phyloP scores from a whole-genome alignment of 30 jellyfish, hydroid and myxozoan species.

The Aurelia coerulea region DNA sequence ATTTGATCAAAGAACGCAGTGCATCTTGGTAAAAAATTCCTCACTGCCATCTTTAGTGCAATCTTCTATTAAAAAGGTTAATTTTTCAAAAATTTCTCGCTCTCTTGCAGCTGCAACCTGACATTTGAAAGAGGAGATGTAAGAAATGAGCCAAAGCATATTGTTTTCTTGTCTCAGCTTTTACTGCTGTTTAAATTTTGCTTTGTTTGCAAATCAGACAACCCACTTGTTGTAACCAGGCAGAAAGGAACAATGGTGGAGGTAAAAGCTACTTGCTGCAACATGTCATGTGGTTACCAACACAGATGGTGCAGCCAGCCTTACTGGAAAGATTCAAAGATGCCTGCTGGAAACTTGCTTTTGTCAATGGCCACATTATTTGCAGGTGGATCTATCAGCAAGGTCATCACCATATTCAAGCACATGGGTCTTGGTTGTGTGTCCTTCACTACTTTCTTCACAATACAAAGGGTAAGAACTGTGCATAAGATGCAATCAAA shows the following conservation, averaged over 20 bases:
- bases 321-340: too few species aligned
- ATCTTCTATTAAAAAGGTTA: too few species aligned
- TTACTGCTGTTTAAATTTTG: conserved; percentile 16
- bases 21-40: too few species aligned
- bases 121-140: background rate
- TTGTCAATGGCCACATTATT: conserved; percentile 17
- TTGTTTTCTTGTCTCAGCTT: conserved; percentile 30
- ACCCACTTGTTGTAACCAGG: background rate
- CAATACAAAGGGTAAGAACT: conserved; percentile 13
- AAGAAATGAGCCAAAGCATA: conserved; percentile 17
- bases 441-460: background rate
- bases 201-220: conserved; percentile 7
- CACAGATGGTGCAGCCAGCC: too few species aligned
- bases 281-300: too few species aligned
- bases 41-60: too few species aligned
- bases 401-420: background rate
- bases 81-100: too few species aligned
- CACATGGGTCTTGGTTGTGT: conserved; percentile 11
- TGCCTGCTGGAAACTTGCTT: conserved; percentile 30
- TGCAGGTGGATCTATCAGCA: conserved; percentile 14
- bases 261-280: too few species aligned
- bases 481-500: too few species aligned
- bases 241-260: too few species aligned
- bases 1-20: too few species aligned
- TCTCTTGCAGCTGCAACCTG: conserved; percentile 3